Evolutionary conservation across 2,113 vertebrate genomes (phyloP), one percentile per base, ranked within the genome.

Genomic region (Crotalus tigris): DNA sequence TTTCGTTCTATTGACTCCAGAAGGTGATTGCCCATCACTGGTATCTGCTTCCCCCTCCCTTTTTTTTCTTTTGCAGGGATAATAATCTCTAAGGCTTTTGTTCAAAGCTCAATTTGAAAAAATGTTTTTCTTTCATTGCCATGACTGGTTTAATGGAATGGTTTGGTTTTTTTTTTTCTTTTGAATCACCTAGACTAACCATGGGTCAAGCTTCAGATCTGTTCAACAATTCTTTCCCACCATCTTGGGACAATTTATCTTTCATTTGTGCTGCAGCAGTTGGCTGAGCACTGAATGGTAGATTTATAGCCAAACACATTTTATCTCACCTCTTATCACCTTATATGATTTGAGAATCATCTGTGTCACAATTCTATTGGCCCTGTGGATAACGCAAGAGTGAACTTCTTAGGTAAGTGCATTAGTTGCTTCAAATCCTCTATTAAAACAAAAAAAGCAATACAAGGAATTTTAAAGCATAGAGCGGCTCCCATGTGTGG

Each of bases 41-140:
- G 88, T 87, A 95, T 92, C 89, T 92, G 49, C 23, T 90, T 51
- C 8, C 49, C 49, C 49, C 49, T 7, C 49, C 49, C 8, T 96
- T 96, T 51, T 44, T 1, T 44, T 96, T 54, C 90, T 95, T 96
- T 94, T 92, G 49, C 69, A 92, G 86, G n/a, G 69, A 93, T 94
- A 96, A 94, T 46, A 89, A 51, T 57, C 21, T 94, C 58, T 88
- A 49, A 92, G 87, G 95, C 64, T 89, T 95, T 86, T 58, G n/a
- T n/a, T 95, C 51, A 39, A 54, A 93, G 90, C 95, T 97, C 91
- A 94, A 5, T 88, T 94, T 94, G 95, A 95, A 81, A 91, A 91
- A 89, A 29, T 0, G 1, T 92, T 61, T 92, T 94, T 64, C 10
- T 95, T 97, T 94, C 93, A 95, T 58, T 57, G 58, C 13, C 59